Conservation (phyloP, 2,797 vertebrate genomes). For the Dipus sagitta region DNA sequence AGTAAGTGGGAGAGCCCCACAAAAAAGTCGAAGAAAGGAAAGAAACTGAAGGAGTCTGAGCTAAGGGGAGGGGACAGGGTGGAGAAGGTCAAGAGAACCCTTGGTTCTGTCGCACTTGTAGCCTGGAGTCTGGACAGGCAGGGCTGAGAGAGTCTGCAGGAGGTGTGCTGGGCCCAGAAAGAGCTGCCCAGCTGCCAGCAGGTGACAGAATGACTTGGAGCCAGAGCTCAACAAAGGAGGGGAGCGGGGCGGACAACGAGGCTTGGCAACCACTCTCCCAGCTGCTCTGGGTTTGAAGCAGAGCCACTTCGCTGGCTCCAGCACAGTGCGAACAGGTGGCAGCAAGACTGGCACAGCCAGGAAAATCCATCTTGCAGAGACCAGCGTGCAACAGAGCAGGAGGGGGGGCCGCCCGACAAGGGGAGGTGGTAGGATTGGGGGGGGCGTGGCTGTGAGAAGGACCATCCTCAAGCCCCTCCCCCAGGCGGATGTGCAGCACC, state of each 20-base stretch:
- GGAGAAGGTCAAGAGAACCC: not conserved
- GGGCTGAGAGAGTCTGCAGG: not conserved
- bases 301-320: slow-evolving; percentile 80
- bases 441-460: not conserved
- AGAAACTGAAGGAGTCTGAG: not conserved
- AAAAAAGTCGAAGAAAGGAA: not conserved
- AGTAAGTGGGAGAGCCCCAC: not conserved
- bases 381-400: slow-evolving; percentile 65
- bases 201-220: slow-evolving; percentile 70
- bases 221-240: slow-evolving; percentile 62
- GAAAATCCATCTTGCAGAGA: slow-evolving; percentile 78
- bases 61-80: not conserved
- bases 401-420: slow-evolving; percentile 56
- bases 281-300: slow-evolving; percentile 82
- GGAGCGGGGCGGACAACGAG: not conserved
- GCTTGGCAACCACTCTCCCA: slow-evolving; percentile 77
- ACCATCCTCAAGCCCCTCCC: not conserved
- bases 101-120: not conserved
- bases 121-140: not conserved
- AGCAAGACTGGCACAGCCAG: slow-evolving; percentile 80
- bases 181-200: slow-evolving; percentile 55
- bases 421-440: not conserved
- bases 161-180: not conserved
- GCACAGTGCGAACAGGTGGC: slow-evolving; percentile 82
- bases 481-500: rapidly evolving